Evolutionary conservation across 2,797 vertebrate species (phyloP), one percentile per base, ranked within the genome.

Genomic region (Hapalemur alaotrensis): DNA sequence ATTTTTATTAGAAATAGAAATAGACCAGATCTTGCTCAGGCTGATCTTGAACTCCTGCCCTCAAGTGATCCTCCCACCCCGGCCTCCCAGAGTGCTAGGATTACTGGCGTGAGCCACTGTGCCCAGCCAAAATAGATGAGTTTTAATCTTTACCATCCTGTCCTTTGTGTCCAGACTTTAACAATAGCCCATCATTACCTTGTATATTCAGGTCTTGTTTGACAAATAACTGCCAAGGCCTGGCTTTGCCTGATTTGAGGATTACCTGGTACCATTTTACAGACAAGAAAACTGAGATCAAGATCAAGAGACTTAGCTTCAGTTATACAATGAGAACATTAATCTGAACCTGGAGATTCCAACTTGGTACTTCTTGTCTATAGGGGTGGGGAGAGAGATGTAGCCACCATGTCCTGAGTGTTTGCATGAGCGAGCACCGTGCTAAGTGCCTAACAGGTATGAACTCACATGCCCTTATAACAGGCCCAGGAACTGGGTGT

Each of bases 361-460:
- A 25, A 22, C 63, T 7, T 43, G 25, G 52, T 61, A 32, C 54
- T 32, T 90, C 14, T 52, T 17, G n/a, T 10, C 46, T 30, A 11
- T 32, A 15, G 28, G 15, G 22, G 52, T 23, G 22, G 57, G 35
- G 38, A 14, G 48, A 10, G 38, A 79, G 11, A 61, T 18, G 41
- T 4, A 28, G 10, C 35, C 2, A 1, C 5, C 13, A 1, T 0
- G 7, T 38, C 75, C 57, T 5, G 25, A 59, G 20, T 48, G 18
- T 81, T 38, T 70, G 67, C 12, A 0, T 3, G 30, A 67, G 48
- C 23, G 18, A 17, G 59, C 5, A 10, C 63, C 10, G 30, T 22
- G 43, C 38, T 22, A 20, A 87, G 48, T n/a, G 38, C 72, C 14
- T 69, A 35, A 11, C 63, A 38, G 32, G 8, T 13, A 0, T 57